Conservation (phyloP, 2,888 invertebrate species). For the Hydriomena furcata region DNA sequence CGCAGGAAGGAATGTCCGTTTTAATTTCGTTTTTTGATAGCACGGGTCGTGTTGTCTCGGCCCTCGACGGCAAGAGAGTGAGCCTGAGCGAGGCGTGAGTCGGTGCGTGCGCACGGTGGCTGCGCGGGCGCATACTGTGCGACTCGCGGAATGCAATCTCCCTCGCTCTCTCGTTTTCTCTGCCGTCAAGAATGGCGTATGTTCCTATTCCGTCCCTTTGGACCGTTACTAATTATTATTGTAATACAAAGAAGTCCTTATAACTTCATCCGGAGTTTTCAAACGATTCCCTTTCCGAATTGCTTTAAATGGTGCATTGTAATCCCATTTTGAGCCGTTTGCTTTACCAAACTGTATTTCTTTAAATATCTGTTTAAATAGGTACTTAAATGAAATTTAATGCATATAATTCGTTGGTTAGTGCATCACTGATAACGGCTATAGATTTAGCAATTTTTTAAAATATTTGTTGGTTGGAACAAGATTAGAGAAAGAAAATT, state of each 20-base stretch:
- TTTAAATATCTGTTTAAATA: too few species aligned
- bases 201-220: constrained; percentile 57
- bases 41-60: constrained; percentile 38
- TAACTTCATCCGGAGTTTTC: too few species aligned
- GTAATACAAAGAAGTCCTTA: background rate
- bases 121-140: constrained; percentile 28
- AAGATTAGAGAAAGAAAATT: too few species aligned
- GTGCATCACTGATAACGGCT: too few species aligned
- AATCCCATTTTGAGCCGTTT: too few species aligned
- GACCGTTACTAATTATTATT: constrained; percentile 6
- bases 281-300: too few species aligned
- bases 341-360: too few species aligned
- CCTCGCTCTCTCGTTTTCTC: constrained; percentile 76
- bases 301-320: too few species aligned
- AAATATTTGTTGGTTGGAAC: too few species aligned
- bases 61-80: constrained; percentile 43
- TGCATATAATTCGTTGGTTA: too few species aligned
- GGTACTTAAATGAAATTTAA: too few species aligned
- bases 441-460: too few species aligned
- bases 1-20: constrained; percentile 51
- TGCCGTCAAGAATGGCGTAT: constrained; percentile 72
- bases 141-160: constrained; percentile 76
- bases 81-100: constrained; percentile 41
- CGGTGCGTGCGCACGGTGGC: constrained; percentile 39
- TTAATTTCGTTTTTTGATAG: constrained; percentile 52